phyloP scores from a whole-genome alignment of 2,797 vertebrate species.

The Dicrostonyx torquatus region DNA sequence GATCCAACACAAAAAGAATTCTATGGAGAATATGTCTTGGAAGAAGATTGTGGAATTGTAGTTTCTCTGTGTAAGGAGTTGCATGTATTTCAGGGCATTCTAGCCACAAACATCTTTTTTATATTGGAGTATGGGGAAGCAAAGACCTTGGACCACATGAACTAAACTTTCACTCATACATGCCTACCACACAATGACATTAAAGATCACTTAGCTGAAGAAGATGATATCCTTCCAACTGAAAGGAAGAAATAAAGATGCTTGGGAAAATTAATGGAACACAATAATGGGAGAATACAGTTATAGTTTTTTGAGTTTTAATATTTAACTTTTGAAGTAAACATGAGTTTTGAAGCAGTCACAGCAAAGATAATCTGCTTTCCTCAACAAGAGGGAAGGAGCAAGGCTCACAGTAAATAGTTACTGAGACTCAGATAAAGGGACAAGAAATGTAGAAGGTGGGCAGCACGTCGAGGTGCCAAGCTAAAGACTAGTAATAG shows the following conservation, averaged over 20 bases:
- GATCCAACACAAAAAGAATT: slow-evolving; percentile 76
- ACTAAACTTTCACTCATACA: neutral
- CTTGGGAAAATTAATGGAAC: slow-evolving; percentile 1
- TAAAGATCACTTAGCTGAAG: slow-evolving; percentile 18
- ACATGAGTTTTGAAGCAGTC: neutral
- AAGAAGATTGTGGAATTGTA: slow-evolving; percentile 81
- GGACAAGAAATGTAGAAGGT: neutral
- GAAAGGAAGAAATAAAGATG: slow-evolving; percentile 34
- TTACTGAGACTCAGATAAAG: neutral
- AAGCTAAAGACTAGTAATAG: neutral
- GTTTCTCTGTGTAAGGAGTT: slow-evolving; percentile 81
- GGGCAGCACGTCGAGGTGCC: neutral
- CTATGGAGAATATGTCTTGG: slow-evolving; percentile 79
- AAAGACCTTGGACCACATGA: neutral
- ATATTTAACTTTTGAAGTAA: slow-evolving; percentile 10
- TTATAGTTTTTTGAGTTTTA: neutral
- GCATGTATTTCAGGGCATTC: slow-evolving; percentile 51
- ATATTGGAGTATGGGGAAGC: neutral
- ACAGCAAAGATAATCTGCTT: neutral
- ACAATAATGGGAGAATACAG: neutral
- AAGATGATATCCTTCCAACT: slow-evolving; percentile 19
- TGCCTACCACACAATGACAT: neutral
- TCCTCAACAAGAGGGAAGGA: neutral
- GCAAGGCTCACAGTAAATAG: neutral
- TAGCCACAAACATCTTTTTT: slow-evolving; percentile 42